Percentiles rank a stretch among this genome's conserved stretches.
These are phyloP conservation scores for Himalopsyche japonica DNA, from an alignment of 2,888 invertebrate genomes.

Conservation along the genomic window DNA sequence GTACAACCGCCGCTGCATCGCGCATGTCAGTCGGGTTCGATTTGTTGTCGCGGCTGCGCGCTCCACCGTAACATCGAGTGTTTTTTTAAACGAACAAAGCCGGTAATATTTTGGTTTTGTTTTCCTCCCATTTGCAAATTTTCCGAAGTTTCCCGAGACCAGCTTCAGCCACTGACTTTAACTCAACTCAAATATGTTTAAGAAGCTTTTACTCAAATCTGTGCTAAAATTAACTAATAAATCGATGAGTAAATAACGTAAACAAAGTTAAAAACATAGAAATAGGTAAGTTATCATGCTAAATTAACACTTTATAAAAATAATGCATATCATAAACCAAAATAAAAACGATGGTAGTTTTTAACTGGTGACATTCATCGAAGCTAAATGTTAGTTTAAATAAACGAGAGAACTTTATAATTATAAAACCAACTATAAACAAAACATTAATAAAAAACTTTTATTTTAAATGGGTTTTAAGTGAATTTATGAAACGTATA, in stretches of 20 bases:
- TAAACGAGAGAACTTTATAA: no score
- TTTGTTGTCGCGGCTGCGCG: slow-evolving; percentile 35
- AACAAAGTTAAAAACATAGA: neutral
- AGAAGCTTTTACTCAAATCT: neutral
- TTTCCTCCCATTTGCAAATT: slow-evolving; percentile 5
- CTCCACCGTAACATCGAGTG: neutral
- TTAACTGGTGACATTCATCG: no score
- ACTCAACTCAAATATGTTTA: neutral
- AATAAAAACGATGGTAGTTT: no score
- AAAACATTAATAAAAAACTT: no score
- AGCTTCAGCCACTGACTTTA: neutral
- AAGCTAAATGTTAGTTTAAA: no score
- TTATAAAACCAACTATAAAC: no score
- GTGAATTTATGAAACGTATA: no score
- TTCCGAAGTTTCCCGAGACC: slow-evolving; percentile 8
- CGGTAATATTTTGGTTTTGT: neutral
- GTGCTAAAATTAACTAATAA: neutral
- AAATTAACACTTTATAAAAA: no score
- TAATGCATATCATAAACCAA: no score
- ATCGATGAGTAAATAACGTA: no score
- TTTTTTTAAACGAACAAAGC: neutral
- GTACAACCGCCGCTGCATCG: neutral
- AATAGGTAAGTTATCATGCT: neutral
- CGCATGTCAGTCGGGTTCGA: slow-evolving; percentile 34
- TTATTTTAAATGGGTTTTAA: no score